These are phyloP conservation scores for Amblyopsis rosae DNA, from an alignment of 2,113 vertebrate species.

Conservation along the genomic window DNA sequence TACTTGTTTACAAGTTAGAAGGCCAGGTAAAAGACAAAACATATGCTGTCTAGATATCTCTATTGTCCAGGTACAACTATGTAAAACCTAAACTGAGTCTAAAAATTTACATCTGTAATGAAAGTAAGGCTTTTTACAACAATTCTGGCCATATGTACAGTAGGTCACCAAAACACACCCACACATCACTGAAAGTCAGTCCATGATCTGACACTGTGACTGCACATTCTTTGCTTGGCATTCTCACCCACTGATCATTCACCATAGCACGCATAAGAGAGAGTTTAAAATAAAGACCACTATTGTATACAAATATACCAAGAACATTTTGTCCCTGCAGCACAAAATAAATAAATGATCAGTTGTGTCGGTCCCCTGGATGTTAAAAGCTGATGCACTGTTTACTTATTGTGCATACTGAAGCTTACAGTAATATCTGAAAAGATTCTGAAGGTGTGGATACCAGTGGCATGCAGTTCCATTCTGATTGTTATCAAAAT, in stretches of 20 bases:
- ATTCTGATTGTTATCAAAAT: neutral
- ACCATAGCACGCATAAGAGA: neutral
- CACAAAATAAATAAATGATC: slow-evolving; percentile 51
- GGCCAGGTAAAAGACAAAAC: slow-evolving; percentile 34
- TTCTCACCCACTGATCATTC: slow-evolving; percentile 22
- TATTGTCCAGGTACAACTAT: neutral
- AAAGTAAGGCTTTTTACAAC: neutral
- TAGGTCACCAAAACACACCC: no score
- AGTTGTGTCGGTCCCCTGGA: slow-evolving; percentile 11
- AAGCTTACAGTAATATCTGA: slow-evolving; percentile 30
- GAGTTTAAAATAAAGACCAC: slow-evolving; percentile 13
- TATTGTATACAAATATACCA: slow-evolving; percentile 12
- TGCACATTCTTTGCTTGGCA: slow-evolving; percentile 1
- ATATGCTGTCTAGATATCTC: slow-evolving; percentile 40
- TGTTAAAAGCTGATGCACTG: slow-evolving; percentile 37
- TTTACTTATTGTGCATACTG: slow-evolving; percentile 56
- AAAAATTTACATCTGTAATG: neutral
- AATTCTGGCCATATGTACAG: no score
- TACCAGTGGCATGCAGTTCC: slow-evolving; percentile 7
- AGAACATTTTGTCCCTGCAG: slow-evolving; percentile 64
- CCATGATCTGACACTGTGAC: slow-evolving; percentile 5
- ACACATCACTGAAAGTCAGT: neutral
- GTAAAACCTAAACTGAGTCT: neutral
- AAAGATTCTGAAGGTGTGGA: slow-evolving; percentile 45
- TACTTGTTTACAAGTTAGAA: slow-evolving; percentile 42